These are phyloP conservation scores for Drosophila birchii DNA, from an alignment of 2,888 invertebrate genomes.

Conservation along the genomic window DNA sequence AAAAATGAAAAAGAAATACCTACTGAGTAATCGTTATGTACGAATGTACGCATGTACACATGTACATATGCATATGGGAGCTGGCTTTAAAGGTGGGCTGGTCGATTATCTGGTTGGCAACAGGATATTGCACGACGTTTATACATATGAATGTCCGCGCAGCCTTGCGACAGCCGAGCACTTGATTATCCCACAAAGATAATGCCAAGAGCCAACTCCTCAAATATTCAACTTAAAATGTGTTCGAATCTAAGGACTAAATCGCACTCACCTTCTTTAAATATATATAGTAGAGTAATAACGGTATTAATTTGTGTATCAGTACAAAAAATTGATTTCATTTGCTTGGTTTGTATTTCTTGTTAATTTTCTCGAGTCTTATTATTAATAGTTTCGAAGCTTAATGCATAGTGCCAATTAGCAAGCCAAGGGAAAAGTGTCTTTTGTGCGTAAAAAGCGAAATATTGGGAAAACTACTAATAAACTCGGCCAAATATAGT, in stretches of 20 bases:
- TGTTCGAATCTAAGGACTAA: not conserved
- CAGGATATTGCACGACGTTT: conserved; percentile 21
- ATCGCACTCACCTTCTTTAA: conserved; percentile 7
- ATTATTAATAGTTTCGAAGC: conserved; percentile 1
- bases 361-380: not conserved
- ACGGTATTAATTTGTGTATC: conserved; percentile 11
- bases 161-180: conserved; percentile 7
- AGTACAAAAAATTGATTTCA: conserved; percentile 5
- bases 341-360: not conserved
- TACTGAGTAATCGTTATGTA: conserved; percentile 26
- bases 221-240: not conserved
- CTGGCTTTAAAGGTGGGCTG: conserved; percentile 28
- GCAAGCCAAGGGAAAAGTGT: not conserved
- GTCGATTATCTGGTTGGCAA: conserved; percentile 32
- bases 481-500: conserved; percentile 1
- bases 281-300: not conserved
- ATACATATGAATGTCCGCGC: conserved; percentile 18
- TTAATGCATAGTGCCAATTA: conserved; percentile 1
- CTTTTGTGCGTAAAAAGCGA: conserved; percentile 11
- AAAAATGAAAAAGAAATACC: conserved; percentile 34
- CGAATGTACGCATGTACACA: not conserved
- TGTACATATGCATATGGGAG: conserved; percentile 5
- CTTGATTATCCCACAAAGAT: conserved; percentile 8
- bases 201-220: not conserved
- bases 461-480: conserved; percentile 2